These are phyloP conservation scores for Heliconius himera DNA, from an alignment of 1,140 invertebrate species.

Conservation along the genomic window DNA sequence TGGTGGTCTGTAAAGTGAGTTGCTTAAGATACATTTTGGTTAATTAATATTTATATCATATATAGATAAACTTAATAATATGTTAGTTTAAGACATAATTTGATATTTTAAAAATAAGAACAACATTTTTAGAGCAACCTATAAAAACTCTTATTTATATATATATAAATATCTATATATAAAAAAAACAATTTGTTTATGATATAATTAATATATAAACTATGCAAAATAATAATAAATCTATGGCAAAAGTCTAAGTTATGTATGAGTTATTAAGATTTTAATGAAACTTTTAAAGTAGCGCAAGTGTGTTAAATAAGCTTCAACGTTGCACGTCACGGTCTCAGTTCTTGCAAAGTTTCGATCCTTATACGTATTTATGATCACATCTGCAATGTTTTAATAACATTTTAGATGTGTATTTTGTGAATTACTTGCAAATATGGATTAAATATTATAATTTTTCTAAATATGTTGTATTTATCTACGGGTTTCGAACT, in stretches of 20 bases:
- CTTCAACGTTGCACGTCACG: background rate
- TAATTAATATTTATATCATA: slow-evolving; percentile 4
- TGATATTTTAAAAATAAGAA: no score
- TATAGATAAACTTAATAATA: background rate
- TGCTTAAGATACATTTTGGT: background rate
- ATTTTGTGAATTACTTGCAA: background rate
- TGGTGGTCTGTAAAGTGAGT: slow-evolving; percentile 55
- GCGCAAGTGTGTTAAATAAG: background rate
- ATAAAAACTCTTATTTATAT: no score
- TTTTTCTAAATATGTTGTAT: no score
- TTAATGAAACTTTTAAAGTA: slow-evolving; percentile 1
- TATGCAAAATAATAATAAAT: background rate
- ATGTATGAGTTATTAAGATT: background rate
- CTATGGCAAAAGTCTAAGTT: background rate
- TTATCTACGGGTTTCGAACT: no score
- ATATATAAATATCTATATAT: no score
- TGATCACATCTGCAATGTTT: slow-evolving; percentile 8
- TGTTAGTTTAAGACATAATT: no score
- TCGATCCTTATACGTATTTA: slow-evolving; percentile 10
- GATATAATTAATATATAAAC: background rate
- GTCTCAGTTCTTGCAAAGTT: background rate
- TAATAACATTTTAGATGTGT: slow-evolving; percentile 6
- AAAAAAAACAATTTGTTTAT: no score
- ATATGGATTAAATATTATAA: background rate
- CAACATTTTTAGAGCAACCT: no score